Base-by-base conservation (phyloP, 2,113 vertebrate genomes). In the Rhynchomys soricoides region DNA sequence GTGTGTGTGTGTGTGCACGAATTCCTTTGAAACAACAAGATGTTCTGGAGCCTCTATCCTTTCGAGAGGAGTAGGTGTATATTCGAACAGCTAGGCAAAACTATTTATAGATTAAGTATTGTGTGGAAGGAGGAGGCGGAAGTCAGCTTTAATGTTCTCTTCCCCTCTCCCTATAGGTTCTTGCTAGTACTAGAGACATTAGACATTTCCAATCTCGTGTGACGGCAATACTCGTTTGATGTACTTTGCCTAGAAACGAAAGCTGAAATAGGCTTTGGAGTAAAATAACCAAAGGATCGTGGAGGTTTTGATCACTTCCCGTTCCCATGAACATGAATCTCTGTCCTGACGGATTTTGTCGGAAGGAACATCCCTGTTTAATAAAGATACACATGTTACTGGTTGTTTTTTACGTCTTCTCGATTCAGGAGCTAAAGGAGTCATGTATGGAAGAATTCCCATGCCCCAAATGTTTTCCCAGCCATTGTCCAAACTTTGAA, bases 221-320 rank as follows among this genome's bases (percentile, higher is more conserved):
- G 91, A 89, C 71, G 94, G 15, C 93, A 92, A 24, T 93, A 74
- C 37, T 95, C 89, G 94, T 97, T 97, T 97, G 87, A 95, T 97
- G 59, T 93, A 52, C 95, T 98, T 95, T 96, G 40, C 70, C 0
- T 70, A 86, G 97, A 97, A 98, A 91, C 86, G 95, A 82, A 97
- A 97, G 93, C 71, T 89, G 93, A 74, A 93, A 92, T 92, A 93
- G 77, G 59, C 95, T 97, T 97, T 92, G 89, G 95, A 77, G 88
- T 96, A 93, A 95, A 70, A 57, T 89, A 96, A 55, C 96, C 94
- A 98, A 97, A 96, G 97, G 92, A 96, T 92, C 19, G 29, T 40
- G 13, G 16, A 31, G 92, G 93, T 98, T 98, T 97, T 96, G 97
- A 97, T 98, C 95, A 93, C 75, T 97, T 98, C 97, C 96, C 62